Evolutionary conservation across 2,113 vertebrate genomes (phyloP).

Genomic region (Anoplopoma fimbria): DNA sequence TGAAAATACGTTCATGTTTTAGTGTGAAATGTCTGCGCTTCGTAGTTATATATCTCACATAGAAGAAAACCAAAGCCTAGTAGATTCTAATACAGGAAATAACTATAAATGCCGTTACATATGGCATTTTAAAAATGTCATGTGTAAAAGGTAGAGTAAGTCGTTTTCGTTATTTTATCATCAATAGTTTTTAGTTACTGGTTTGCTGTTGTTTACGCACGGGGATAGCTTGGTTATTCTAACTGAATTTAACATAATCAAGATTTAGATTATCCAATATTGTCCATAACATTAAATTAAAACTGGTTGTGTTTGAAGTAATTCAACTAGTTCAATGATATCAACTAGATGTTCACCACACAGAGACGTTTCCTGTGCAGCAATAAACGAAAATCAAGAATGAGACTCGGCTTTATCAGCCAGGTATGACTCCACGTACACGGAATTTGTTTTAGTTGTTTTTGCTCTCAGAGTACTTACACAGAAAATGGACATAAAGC

Average conservation of each 20-base stretch:
- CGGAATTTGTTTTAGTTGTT: neutral
- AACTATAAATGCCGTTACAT: neutral
- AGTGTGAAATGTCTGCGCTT: neutral
- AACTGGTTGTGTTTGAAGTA: neutral
- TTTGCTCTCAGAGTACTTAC: neutral
- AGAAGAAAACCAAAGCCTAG: neutral
- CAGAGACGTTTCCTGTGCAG: neutral
- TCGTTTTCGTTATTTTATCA: neutral
- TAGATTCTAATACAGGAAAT: neutral
- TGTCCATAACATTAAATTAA: neutral
- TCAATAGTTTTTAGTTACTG: neutral
- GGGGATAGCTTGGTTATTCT: neutral
- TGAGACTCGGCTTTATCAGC: neutral
- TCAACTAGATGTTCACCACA: neutral
- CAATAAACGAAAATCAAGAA: neutral
- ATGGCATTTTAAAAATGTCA: neutral
- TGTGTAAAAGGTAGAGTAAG: neutral
- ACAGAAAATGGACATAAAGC: neutral
- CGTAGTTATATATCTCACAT: neutral
- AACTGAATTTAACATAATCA: neutral
- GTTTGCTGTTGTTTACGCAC: constrained; percentile 8
- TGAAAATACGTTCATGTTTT: neutral
- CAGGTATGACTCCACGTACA: neutral
- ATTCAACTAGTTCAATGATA: neutral
- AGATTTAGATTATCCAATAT: neutral